phyloP scores from a whole-genome alignment of 2,113 vertebrate species.

The Siniperca chuatsi region DNA sequence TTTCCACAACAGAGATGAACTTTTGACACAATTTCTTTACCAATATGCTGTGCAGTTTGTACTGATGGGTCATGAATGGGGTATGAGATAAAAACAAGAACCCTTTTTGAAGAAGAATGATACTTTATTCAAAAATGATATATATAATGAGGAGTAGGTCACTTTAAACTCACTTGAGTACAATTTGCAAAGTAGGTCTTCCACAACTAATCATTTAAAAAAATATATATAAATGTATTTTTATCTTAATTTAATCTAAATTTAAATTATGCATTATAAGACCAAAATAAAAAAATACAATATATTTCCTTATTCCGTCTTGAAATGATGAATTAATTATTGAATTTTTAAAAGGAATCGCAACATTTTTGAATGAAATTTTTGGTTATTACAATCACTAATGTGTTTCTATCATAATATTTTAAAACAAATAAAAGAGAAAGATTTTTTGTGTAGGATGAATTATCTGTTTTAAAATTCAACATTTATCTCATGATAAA shows the following conservation, averaged over 20 bases:
- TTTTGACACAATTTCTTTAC: constrained; percentile 4
- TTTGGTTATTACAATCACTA: not conserved
- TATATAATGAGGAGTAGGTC: not conserved
- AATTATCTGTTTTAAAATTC: not conserved
- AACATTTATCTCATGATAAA: not conserved
- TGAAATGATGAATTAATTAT: not conserved
- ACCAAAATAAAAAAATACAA: not conserved
- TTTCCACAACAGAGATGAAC: constrained; percentile 32
- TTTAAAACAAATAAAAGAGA: not conserved
- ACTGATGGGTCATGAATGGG: not conserved
- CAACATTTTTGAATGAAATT: not conserved
- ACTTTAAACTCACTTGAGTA: not conserved
- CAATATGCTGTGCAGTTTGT: not conserved
- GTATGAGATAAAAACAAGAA: constrained; percentile 10
- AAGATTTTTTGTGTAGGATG: not conserved
- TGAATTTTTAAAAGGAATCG: not conserved
- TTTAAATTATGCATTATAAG: not conserved
- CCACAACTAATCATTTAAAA: not conserved
- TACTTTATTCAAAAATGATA: not conserved
- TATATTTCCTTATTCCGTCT: not conserved
- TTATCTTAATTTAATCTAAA: not conserved
- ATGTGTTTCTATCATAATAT: not conserved
- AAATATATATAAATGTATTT: not conserved
- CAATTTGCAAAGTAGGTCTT: not conserved
- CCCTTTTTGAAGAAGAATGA: not conserved